These are phyloP conservation scores for Lemur catta DNA, from an alignment of 2,797 vertebrate species.

Conservation along the genomic window DNA sequence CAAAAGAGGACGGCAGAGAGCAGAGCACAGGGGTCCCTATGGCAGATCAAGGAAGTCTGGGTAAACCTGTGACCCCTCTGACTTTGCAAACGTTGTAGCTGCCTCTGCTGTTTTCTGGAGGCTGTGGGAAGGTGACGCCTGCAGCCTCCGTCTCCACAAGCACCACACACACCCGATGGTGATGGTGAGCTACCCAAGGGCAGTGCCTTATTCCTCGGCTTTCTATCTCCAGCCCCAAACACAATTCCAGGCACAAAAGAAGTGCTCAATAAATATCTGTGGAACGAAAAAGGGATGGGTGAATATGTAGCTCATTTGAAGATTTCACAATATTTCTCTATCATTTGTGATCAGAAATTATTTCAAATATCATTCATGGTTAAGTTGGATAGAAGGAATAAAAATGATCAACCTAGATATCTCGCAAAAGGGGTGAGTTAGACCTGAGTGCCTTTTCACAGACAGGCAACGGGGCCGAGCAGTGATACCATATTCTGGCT, in stretches of 20 bases:
- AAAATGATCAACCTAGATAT: neutral
- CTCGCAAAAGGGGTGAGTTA: neutral
- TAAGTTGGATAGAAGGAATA: neutral
- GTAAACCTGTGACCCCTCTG: neutral
- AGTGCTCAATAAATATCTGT: neutral
- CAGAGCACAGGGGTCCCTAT: neutral
- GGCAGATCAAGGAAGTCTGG: neutral
- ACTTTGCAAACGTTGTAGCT: neutral
- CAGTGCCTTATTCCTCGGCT: neutral
- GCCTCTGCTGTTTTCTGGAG: neutral
- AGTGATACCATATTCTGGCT: neutral
- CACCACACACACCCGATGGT: fast-evolving
- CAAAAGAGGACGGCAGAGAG: neutral
- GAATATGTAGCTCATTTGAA: neutral
- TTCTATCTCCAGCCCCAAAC: neutral
- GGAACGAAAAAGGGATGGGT: neutral
- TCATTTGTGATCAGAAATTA: neutral
- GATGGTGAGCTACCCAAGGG: neutral
- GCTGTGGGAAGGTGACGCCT: neutral
- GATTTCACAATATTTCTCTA: neutral
- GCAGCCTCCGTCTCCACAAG: neutral
- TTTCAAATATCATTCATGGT: neutral
- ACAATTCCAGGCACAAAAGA: neutral
- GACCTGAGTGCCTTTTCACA: neutral
- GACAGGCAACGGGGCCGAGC: neutral